phyloP scores from a whole-genome alignment of 1,140 invertebrate species.

The Dendrolimus punctatus region DNA sequence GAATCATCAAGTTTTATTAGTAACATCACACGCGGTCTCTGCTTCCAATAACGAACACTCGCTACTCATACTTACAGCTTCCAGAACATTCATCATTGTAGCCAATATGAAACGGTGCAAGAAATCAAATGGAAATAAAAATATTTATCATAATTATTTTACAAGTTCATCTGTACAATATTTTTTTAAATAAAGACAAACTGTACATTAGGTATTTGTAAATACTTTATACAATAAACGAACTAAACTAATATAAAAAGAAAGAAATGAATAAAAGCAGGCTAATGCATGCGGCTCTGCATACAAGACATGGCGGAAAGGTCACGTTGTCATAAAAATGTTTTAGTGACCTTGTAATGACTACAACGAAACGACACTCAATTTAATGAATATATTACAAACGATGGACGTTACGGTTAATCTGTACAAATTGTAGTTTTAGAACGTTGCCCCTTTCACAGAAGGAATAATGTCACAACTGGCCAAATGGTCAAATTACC shows the following conservation, averaged over 20 bases:
- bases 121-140: slow-evolving; percentile 81
- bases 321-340: slow-evolving; percentile 72
- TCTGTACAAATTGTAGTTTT: slow-evolving; percentile 66
- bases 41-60: slow-evolving; percentile 33
- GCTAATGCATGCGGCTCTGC: slow-evolving; percentile 75
- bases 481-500: slow-evolving; percentile 70
- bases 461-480: slow-evolving; percentile 74
- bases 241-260: slow-evolving; percentile 71
- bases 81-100: slow-evolving; percentile 85
- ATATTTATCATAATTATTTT: slow-evolving; percentile 73
- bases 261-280: slow-evolving; percentile 72
- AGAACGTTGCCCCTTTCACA: slow-evolving; percentile 73
- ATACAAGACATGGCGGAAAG: slow-evolving; percentile 74
- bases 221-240: slow-evolving; percentile 69
- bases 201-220: slow-evolving; percentile 55
- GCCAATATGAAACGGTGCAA: slow-evolving; percentile 84
- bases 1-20: slow-evolving; percentile 31
- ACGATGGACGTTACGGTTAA: slow-evolving; percentile 69
- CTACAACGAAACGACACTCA: slow-evolving; percentile 73
- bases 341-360: slow-evolving; percentile 69
- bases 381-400: slow-evolving; percentile 72
- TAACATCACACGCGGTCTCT: slow-evolving; percentile 43
- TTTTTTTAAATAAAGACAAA: slow-evolving; percentile 48
- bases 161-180: slow-evolving; percentile 72
- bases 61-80: slow-evolving; percentile 76